Evolutionary conservation across 2,888 invertebrate genomes (phyloP), one percentile per base, ranked within the genome.

Genomic region (Andrena hattorfiana): DNA sequence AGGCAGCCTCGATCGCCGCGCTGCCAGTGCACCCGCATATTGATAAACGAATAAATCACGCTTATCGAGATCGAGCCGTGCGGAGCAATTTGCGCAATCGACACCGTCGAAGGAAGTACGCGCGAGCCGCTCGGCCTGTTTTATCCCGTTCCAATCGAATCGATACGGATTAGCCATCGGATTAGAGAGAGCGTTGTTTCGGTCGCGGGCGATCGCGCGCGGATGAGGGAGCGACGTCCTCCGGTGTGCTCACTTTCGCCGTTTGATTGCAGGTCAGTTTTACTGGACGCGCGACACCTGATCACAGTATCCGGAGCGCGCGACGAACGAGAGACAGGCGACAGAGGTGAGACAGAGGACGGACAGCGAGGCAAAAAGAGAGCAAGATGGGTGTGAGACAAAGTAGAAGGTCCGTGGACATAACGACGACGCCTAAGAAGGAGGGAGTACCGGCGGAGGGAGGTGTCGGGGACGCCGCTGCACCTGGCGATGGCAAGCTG

Each of bases 381-480:
- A 85, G 91, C 91, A 95, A 94, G 94, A 97, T 97, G 97, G 97
- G 97, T 95, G 97, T 96, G 94, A 96, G 96, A 95, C 97, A 97
- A 95, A 97, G 97, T 95, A 97, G 97, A 95, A 96, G 97, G 95
- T 97, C 97, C 92, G 97, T 97, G 94, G 97, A 97, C 94, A 97
- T 97, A 94, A 96, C 96, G 91, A 97, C 97, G 95, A 96, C 95
- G 93, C 95, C 95, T 83, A 95, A 94, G 94, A 95, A 95, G 91
- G 95, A 95, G 83, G 95, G 94, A 60, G 92, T 94, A 84, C 95
- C 96, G 77, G 91, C 89, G 59, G 93, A 92, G 69, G 92, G 91
- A 32, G 83, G 79, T 72, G 84, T 77, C 91, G 97, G 97, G 84
- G 95, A 95, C 84, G 92, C 92, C 35, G 92, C 92, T 23, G 93